phyloP scores from a whole-genome alignment of 2,113 vertebrate species.

The Albula glossodonta region DNA sequence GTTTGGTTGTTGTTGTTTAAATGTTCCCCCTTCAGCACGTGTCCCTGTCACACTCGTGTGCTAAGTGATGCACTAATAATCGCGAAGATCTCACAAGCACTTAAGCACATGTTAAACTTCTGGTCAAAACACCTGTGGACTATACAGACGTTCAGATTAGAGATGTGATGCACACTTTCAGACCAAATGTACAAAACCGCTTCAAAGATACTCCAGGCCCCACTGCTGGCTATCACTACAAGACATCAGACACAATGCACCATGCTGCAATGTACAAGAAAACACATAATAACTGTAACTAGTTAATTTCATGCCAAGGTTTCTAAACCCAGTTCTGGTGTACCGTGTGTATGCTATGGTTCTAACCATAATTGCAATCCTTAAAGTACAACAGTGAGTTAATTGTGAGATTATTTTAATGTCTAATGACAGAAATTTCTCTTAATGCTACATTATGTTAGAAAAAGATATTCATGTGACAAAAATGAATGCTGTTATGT shows the following conservation, averaged over 20 bases:
- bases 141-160: not conserved
- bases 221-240: not conserved
- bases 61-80: not conserved
- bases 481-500: not conserved
- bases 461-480: not conserved
- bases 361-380: too few relatives aligned
- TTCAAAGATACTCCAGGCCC: not conserved
- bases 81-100: not conserved
- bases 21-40: constrained; percentile 1
- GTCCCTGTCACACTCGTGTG: not conserved
- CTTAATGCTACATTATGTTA: too few relatives aligned
- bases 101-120: constrained; percentile 8
- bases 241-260: not conserved
- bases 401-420: too few relatives aligned
- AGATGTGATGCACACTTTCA: not conserved
- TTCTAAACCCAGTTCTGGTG: too few relatives aligned
- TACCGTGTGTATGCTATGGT: too few relatives aligned
- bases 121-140: not conserved
- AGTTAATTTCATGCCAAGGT: not conserved
- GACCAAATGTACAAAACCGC: not conserved
- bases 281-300: not conserved
- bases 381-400: too few relatives aligned
- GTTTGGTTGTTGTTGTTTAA: constrained; percentile 20
- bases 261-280: not conserved
- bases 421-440: too few relatives aligned